Base-by-base conservation (phyloP, 1,140 invertebrate species). In the Matsumurasca onukii region DNA sequence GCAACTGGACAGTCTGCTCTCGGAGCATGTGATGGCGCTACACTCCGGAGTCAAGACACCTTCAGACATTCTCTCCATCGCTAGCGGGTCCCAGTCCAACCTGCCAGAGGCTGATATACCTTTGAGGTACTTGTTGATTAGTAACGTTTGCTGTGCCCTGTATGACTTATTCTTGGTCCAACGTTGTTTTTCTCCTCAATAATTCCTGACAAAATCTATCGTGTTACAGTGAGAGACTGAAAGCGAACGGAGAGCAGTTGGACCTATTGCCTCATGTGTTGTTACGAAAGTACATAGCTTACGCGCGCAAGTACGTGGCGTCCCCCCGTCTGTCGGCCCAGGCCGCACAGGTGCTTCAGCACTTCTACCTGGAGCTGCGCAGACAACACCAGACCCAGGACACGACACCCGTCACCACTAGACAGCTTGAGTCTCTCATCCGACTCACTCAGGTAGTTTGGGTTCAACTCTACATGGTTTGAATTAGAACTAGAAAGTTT, bases 271-370 rank as follows among this genome's bases (percentile, higher is more conserved):
- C 94, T 5, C 81, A 87, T 34, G 81, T 86, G 52, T 78, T 95
- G 31, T 81, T 98, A 1, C 85, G 92, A 55, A 95, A 97, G 81
- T 98, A 97, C 76, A 91, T 98, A 57, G 90, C 91, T 0, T 98
- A 97, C 82, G 93, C 95, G 0, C 86, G 89, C 65, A 91, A 94
- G 78, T 94, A 95, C 82, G 91, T 97, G 0, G 86, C 72, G 1
- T 61, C 90, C 73, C 94, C 95, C 15, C 86, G 86, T 76, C 80
- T 98, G 55, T 88, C 86, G 57, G 75, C 75, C 22, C 86, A 86
- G 59, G 93, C 95, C 20, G 87, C 86, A 3, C 78, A 82, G 67
- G 78, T 88, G 3, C 76, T 98, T 13, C 87, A 91, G 78, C 78
- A 89, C 5, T 97, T 94, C 82, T 98, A 97, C 78, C 79, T 95